Evolutionary conservation across 2,113 vertebrate genomes (phyloP).

Genomic region (Mesitornis unicolor): DNA sequence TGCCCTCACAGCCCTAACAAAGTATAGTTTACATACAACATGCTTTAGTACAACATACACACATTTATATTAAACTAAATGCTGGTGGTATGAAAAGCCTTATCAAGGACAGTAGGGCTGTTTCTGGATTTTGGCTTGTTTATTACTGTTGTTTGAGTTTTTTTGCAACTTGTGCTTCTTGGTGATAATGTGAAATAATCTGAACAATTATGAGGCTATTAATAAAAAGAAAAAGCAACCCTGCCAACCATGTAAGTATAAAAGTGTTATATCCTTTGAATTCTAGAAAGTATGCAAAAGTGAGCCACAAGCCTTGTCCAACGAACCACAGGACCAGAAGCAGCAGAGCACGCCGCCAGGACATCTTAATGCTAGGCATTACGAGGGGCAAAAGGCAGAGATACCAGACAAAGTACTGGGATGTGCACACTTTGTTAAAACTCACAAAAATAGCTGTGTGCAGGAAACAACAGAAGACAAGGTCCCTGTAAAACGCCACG

Average conservation of each 20-base stretch:
- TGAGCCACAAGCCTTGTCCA: slow-evolving; percentile 90
- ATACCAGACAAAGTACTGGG: slow-evolving; percentile 98
- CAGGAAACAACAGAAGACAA: slow-evolving; percentile 89
- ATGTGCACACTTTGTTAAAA: slow-evolving; percentile 99
- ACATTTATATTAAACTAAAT: not conserved
- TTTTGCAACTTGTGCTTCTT: not conserved
- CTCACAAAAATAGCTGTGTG: slow-evolving; percentile 90
- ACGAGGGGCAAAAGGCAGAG: slow-evolving; percentile 89
- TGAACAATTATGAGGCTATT: slow-evolving; percentile 86
- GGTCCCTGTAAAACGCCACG: slow-evolving; percentile 80
- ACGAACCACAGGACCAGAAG: slow-evolving; percentile 86
- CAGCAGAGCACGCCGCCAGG: slow-evolving; percentile 50
- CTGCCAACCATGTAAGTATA: slow-evolving; percentile 84
- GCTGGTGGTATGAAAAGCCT: not conserved
- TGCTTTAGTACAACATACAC: fast-evolving
- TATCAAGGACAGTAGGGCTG: not conserved
- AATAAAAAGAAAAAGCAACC: slow-evolving; percentile 86
- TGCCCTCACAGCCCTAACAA: fast-evolving
- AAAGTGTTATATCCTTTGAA: slow-evolving; percentile 91
- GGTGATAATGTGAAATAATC: slow-evolving; percentile 84
- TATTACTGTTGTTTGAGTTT: slow-evolving; percentile 37
- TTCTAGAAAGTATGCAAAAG: slow-evolving; percentile 87
- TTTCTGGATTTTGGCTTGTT: not conserved
- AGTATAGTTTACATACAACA: not conserved
- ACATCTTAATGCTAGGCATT: slow-evolving; percentile 80